Percentiles rank a stretch among this genome's conserved stretches.
These are phyloP conservation scores for Grammomys dolichurus DNA, from an alignment of 2,113 vertebrate genomes.

Conservation along the genomic window DNA sequence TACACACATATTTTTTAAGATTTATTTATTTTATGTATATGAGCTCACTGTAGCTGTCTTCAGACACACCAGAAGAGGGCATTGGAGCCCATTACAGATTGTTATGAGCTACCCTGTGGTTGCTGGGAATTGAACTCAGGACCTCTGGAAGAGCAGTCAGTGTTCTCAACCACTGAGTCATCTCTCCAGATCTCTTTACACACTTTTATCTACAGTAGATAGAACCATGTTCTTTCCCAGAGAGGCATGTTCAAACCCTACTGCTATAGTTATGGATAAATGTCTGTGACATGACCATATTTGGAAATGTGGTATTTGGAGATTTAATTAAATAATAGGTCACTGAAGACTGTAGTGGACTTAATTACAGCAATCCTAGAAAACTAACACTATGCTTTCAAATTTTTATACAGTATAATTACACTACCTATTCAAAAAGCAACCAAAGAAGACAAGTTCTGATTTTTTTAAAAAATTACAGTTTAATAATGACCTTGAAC, in stretches of 20 bases:
- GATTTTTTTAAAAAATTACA: not conserved
- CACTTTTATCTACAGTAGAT: not conserved
- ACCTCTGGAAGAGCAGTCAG: not conserved
- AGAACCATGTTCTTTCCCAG: not conserved
- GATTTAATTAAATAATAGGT: conserved; percentile 4
- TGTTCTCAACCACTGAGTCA: not conserved
- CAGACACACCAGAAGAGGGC: too few relatives aligned
- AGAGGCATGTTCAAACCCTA: not conserved
- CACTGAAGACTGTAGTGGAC: not conserved
- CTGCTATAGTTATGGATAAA: not conserved
- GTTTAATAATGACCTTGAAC: conserved; percentile 26
- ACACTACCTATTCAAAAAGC: conserved; percentile 11
- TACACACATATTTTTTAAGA: too few relatives aligned
- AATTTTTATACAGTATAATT: conserved; percentile 1
- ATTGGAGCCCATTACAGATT: too few relatives aligned
- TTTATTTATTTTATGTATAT: too few relatives aligned
- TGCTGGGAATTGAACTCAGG: too few relatives aligned
- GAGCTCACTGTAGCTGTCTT: too few relatives aligned
- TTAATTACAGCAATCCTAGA: not conserved
- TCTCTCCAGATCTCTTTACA: not conserved
- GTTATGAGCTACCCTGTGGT: too few relatives aligned
- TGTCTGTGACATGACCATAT: not conserved
- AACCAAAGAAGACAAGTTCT: not conserved
- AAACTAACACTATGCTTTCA: conserved; percentile 24
- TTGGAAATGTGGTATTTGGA: conserved; percentile 21